A percentile compares a stretch with the other conserved stretches of the same genome.
These are phyloP conservation scores for Meta bourneti DNA, from an alignment of 2,888 invertebrate species.

Conservation along the genomic window DNA sequence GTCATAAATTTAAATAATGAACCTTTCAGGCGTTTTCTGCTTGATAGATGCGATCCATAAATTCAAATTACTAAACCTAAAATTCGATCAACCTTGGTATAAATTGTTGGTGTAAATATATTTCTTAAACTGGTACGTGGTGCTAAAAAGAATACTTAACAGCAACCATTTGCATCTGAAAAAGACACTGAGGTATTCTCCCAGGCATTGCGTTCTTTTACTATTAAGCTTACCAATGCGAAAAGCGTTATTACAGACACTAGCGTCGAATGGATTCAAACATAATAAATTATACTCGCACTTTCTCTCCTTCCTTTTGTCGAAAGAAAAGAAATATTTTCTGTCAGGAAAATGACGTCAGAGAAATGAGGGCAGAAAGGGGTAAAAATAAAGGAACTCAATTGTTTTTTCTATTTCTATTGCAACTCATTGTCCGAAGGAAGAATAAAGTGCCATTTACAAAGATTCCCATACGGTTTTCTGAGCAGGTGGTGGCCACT, in stretches of 20 bases:
- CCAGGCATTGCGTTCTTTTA: not conserved
- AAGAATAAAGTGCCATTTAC: conserved; percentile 48
- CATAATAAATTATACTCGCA: conserved; percentile 37
- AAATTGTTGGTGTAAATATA: not conserved
- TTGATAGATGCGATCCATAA: not conserved
- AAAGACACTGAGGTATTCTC: not conserved
- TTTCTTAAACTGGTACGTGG: not conserved
- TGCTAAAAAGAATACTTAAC: not conserved
- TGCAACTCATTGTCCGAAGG: conserved; percentile 30
- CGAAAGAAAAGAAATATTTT: conserved; percentile 17
- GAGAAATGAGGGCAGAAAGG: not conserved
- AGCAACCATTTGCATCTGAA: not conserved
- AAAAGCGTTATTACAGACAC: conserved; percentile 6
- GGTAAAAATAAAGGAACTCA: conserved; percentile 7
- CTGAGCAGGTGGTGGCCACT: conserved; percentile 50
- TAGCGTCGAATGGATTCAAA: not conserved
- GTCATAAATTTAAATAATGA: not conserved
- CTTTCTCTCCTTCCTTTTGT: not conserved
- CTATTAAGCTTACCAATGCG: conserved; percentile 2
- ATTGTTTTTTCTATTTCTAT: conserved; percentile 33
- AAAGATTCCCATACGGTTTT: conserved; percentile 8
- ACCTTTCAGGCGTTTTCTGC: too few relatives aligned
- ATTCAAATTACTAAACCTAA: not conserved
- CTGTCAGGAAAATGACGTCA: not conserved
- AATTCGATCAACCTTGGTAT: not conserved